Evolutionary conservation across 2,113 vertebrate species (phyloP).

Genomic region (Notothenia rossii): DNA sequence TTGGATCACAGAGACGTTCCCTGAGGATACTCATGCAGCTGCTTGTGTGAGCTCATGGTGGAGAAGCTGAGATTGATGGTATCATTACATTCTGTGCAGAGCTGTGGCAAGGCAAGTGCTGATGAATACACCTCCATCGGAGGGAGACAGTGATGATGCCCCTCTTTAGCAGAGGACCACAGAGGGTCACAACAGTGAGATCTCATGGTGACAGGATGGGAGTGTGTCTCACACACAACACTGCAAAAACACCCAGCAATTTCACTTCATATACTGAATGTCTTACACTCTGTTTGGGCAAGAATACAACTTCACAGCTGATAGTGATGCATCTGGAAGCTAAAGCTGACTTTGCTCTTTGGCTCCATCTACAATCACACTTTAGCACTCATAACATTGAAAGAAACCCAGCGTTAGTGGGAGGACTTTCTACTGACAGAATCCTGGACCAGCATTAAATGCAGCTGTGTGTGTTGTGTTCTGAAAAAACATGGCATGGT

Average conservation of each 20-base stretch:
- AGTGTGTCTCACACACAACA: constrained; percentile 14
- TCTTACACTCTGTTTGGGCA: constrained; percentile 7
- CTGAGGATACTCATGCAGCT: constrained; percentile 29
- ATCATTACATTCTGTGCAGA: constrained; percentile 46
- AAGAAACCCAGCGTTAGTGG: neutral
- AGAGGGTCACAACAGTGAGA: constrained; percentile 12
- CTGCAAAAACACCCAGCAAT: constrained; percentile 46
- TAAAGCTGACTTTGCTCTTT: neutral
- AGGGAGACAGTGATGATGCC: constrained; percentile 23
- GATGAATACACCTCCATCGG: constrained; percentile 40
- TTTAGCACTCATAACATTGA: neutral
- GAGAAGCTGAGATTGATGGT: constrained; percentile 45
- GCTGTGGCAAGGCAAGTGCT: constrained; percentile 24
- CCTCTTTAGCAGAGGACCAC: constrained; percentile 16
- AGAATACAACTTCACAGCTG: neutral
- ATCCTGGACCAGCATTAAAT: neutral
- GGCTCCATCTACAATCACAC: neutral
- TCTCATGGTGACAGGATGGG: constrained; percentile 23
- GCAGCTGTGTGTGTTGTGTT: neutral
- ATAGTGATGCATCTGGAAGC: neutral
- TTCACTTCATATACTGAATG: constrained; percentile 45
- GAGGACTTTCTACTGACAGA: neutral
- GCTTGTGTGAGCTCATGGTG: constrained; percentile 37
- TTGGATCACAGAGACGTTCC: constrained; percentile 11
- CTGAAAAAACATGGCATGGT: neutral